Percentiles rank a stretch among this genome's conserved stretches.
Evolutionary conservation across 1,140 invertebrate genomes (phyloP).

Genomic region (Drosophila busckii): DNA sequence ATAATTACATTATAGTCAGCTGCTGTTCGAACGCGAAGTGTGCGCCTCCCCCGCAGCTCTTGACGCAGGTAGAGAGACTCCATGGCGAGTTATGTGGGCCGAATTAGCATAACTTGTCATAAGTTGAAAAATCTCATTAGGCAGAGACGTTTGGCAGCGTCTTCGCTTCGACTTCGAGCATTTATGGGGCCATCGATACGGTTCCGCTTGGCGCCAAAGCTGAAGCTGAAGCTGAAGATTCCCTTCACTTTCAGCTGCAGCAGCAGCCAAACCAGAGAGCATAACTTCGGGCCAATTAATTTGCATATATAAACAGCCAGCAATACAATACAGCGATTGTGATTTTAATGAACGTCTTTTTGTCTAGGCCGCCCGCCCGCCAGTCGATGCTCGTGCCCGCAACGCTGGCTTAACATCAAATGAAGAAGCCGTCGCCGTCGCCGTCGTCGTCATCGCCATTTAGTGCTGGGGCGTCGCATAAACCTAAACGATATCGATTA

Average conservation of each 20-base stretch:
- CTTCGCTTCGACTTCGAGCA: conserved; percentile 38
- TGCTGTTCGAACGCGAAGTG: conserved; percentile 5
- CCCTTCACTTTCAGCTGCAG: conserved; percentile 49
- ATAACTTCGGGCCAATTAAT: conserved; percentile 51
- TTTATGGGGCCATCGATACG: conserved; percentile 28
- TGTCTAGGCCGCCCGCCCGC: neutral
- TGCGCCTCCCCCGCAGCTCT: conserved; percentile 29
- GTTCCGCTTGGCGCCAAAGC: conserved; percentile 42
- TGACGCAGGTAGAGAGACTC: too few species aligned
- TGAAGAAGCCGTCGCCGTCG: too few species aligned
- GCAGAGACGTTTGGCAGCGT: conserved; percentile 47
- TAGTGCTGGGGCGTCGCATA: conserved; percentile 35
- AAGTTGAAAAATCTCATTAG: conserved; percentile 77
- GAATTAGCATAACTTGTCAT: conserved; percentile 77
- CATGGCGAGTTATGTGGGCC: conserved; percentile 38
- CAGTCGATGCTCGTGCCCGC: conserved; percentile 30
- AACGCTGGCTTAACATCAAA: conserved; percentile 38
- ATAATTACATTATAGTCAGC: conserved; percentile 33
- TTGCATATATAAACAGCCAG: conserved; percentile 60
- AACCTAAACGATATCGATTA: conserved; percentile 72
- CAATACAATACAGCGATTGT: conserved; percentile 4
- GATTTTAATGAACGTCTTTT: conserved; percentile 15
- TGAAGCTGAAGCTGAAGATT: too few species aligned
- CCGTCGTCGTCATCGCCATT: neutral
- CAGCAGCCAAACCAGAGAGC: neutral